phyloP scores from a whole-genome alignment of 2,113 vertebrate genomes.

The Lycaon pictus region DNA sequence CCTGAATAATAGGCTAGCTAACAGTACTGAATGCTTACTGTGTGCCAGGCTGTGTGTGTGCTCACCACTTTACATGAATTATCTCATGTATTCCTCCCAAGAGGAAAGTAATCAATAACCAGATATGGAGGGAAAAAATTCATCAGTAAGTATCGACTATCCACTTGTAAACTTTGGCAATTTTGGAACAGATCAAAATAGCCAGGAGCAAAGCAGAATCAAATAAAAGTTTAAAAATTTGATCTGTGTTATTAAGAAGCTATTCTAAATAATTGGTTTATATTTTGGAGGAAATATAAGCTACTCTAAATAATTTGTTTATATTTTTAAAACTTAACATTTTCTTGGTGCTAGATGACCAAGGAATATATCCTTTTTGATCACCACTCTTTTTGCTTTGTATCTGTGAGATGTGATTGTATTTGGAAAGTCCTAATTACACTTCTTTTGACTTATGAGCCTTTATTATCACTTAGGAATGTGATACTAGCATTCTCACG shows the following conservation, averaged over 20 bases:
- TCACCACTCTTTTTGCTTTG: slow-evolving; percentile 22
- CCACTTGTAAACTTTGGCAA: slow-evolving; percentile 15
- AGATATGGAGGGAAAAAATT: neutral
- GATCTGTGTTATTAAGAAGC: slow-evolving; percentile 6
- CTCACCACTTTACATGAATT: neutral
- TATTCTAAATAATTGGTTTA: slow-evolving; percentile 11
- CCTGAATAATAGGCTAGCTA: neutral
- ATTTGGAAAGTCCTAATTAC: slow-evolving; percentile 6
- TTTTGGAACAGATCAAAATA: slow-evolving; percentile 16
- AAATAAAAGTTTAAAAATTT: slow-evolving; percentile 28
- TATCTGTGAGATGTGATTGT: neutral
- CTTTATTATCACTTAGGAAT: neutral
- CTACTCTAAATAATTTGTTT: slow-evolving; percentile 9
- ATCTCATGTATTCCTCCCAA: neutral
- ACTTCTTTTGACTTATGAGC: neutral
- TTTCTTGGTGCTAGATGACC: neutral
- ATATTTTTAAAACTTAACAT: neutral
- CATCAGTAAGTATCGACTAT: neutral
- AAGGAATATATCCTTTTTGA: neutral
- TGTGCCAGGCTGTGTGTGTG: neutral
- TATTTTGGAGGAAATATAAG: neutral
- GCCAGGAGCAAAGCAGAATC: neutral
- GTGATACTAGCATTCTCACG: neutral
- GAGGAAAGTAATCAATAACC: neutral
- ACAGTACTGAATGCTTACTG: neutral